Conservation (phyloP, 2,113 vertebrate species). For the Periophthalmodon schlosseri region DNA sequence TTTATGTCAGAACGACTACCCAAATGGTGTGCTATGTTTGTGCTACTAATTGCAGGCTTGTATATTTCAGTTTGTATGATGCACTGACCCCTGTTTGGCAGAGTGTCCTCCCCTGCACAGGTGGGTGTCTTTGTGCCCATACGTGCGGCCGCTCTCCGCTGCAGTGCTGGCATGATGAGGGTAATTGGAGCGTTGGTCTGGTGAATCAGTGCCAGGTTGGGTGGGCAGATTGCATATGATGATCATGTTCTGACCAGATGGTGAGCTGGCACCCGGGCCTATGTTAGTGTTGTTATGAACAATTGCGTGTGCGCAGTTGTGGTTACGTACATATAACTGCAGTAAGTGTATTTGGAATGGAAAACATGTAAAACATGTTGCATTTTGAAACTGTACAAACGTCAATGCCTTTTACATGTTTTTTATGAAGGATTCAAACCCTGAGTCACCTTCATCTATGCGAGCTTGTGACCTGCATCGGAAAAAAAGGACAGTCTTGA, state of each 20-base stretch:
- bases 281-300: slow-evolving; percentile 40
- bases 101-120: slow-evolving; percentile 54
- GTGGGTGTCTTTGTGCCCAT: slow-evolving; percentile 56
- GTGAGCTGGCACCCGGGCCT: slow-evolving; percentile 61
- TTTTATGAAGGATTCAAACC: background rate
- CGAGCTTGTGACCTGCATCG: no score
- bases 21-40: slow-evolving; percentile 21
- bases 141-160: slow-evolving; percentile 51
- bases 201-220: slow-evolving; percentile 73
- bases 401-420: background rate
- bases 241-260: slow-evolving; percentile 78
- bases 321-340: no score
- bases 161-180: slow-evolving; percentile 71
- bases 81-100: slow-evolving; percentile 47
- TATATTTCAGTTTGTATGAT: slow-evolving; percentile 34
- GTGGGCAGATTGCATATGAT: slow-evolving; percentile 78
- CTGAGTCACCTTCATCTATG: no score
- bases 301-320: slow-evolving; percentile 17
- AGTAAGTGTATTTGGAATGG: background rate
- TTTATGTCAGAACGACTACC: slow-evolving; percentile 32
- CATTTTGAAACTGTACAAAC: background rate
- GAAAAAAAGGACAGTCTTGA: no score
- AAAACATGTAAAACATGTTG: background rate
- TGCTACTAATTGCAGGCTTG: slow-evolving; percentile 33
- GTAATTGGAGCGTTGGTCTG: slow-evolving; percentile 72